phyloP scores from a whole-genome alignment of 2,797 vertebrate species.

The Semaprochilodus insignis region DNA sequence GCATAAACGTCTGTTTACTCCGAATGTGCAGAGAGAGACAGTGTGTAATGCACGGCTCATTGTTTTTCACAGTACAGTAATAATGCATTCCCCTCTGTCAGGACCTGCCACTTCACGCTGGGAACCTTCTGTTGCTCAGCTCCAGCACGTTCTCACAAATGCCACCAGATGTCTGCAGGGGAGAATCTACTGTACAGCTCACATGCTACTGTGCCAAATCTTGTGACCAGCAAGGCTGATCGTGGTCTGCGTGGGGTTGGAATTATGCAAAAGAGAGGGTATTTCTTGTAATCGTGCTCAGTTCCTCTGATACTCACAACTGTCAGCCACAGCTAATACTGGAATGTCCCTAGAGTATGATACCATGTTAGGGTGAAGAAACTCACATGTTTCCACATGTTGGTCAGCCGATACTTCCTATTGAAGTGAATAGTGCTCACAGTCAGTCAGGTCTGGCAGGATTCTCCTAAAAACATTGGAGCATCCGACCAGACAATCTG shows the following conservation, averaged over 20 bases:
- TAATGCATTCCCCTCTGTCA: slow-evolving; percentile 50
- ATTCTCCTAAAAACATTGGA: slow-evolving; percentile 13
- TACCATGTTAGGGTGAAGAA: slow-evolving; percentile 19
- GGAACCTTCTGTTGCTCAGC: slow-evolving; percentile 56
- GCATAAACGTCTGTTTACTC: slow-evolving; percentile 46
- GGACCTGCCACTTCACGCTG: slow-evolving; percentile 57
- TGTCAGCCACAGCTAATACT: slow-evolving; percentile 12
- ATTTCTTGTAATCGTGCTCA: not conserved
- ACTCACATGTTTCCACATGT: slow-evolving; percentile 41
- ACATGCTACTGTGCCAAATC: slow-evolving; percentile 9
- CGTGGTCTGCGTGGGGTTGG: not conserved
- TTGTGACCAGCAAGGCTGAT: not conserved
- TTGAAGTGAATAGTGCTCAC: slow-evolving; percentile 1
- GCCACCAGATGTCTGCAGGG: slow-evolving; percentile 45
- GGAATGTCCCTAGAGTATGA: slow-evolving; percentile 21
- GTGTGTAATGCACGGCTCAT: slow-evolving; percentile 51
- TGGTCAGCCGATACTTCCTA: slow-evolving; percentile 33
- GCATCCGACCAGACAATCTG: not conserved
- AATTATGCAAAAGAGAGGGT: not conserved
- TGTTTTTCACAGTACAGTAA: slow-evolving; percentile 58
- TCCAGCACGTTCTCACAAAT: slow-evolving; percentile 36
- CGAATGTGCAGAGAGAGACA: slow-evolving; percentile 44
- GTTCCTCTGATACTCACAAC: not conserved
- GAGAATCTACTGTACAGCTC: slow-evolving; percentile 27
- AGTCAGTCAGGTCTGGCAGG: slow-evolving; percentile 33